These are phyloP conservation scores for Eidolon dupreanum DNA, from an alignment of 2,797 vertebrate species.

Conservation along the genomic window DNA sequence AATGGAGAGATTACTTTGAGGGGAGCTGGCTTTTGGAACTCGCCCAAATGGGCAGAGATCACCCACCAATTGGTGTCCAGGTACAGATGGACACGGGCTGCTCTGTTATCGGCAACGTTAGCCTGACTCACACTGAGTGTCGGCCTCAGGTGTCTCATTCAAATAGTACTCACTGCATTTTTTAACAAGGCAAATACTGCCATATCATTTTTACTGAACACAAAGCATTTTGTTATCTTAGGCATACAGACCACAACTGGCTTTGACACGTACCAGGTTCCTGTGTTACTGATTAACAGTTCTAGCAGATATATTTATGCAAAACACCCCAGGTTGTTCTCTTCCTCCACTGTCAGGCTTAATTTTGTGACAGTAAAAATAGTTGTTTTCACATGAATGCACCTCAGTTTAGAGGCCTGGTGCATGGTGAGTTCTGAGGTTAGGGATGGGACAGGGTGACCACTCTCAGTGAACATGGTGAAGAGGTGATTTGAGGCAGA, in stretches of 20 bases:
- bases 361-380: constrained; percentile 51
- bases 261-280: constrained; percentile 76
- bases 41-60: constrained; percentile 15
- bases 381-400: constrained; percentile 30
- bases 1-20: neutral
- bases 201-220: constrained; percentile 67
- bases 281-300: constrained; percentile 83
- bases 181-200: constrained; percentile 79
- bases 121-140: constrained; percentile 65
- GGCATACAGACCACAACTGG: constrained; percentile 76
- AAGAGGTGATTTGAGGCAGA: neutral
- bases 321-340: constrained; percentile 68
- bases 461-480: neutral
- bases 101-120: constrained; percentile 7
- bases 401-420: neutral
- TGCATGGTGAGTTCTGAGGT: neutral
- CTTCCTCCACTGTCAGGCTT: constrained; percentile 33
- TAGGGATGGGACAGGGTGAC: neutral
- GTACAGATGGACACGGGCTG: constrained; percentile 64
- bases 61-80: neutral
- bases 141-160: constrained; percentile 64
- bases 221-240: constrained; percentile 81
- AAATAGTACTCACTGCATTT: constrained; percentile 68
- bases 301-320: constrained; percentile 44
- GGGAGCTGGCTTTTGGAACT: constrained; percentile 31